phyloP scores from a whole-genome alignment of 2,113 vertebrate species.

The Osmerus eperlanus region DNA sequence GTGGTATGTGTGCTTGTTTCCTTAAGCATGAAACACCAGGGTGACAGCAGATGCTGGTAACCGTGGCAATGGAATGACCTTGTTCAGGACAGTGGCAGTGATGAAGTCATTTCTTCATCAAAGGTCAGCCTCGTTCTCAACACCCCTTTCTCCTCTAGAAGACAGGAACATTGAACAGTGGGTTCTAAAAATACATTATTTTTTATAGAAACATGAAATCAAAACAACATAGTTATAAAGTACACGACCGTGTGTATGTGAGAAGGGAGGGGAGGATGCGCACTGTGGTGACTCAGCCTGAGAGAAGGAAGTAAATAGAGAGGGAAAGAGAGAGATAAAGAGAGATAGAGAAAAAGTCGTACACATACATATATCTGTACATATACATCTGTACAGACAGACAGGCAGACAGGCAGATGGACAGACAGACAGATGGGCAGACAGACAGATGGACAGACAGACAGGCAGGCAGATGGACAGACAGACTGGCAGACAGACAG shows the following conservation, averaged over 20 bases:
- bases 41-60: slow-evolving; percentile 42
- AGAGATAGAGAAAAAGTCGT: slow-evolving; percentile 20
- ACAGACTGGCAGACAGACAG: neutral
- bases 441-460: neutral
- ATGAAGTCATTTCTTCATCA: slow-evolving; percentile 56
- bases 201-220: too few relatives aligned
- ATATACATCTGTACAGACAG: neutral
- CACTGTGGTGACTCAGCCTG: neutral
- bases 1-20: slow-evolving; percentile 36
- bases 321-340: neutral
- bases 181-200: neutral
- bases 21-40: slow-evolving; percentile 33
- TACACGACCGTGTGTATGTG: slow-evolving; percentile 14
- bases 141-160: slow-evolving; percentile 15
- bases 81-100: slow-evolving; percentile 24
- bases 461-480: neutral
- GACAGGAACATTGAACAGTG: slow-evolving; percentile 23
- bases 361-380: slow-evolving; percentile 2
- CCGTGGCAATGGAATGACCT: slow-evolving; percentile 56
- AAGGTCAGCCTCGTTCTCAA: slow-evolving; percentile 66
- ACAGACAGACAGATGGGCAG: neutral
- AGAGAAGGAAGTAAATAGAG: slow-evolving; percentile 20
- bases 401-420: neutral
- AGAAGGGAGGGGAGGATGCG: slow-evolving; percentile 20
- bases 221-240: too few relatives aligned